Conservation (phyloP, 64 coral and sea anemone genomes). For the Hydrozoanthus tunicans region DNA sequence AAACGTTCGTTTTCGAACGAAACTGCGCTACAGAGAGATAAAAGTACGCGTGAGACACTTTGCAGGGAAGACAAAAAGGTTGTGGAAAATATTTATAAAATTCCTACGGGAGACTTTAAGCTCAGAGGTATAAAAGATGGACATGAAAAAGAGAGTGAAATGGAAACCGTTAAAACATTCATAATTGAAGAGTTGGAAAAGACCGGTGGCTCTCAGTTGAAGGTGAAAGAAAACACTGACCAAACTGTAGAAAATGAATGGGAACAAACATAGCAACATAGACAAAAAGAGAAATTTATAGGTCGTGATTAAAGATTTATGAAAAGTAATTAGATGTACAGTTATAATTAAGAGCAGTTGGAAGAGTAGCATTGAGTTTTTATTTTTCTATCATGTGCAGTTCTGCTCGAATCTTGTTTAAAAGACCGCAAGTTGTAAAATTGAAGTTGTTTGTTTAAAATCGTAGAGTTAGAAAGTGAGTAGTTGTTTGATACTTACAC, state of each 20-base stretch:
- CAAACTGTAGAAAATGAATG: not conserved
- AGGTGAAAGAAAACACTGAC: constrained; percentile 6
- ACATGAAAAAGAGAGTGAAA: not conserved
- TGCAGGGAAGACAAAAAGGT: not conserved
- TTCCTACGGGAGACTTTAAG: constrained; percentile 17
- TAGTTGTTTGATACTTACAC: constrained; percentile 16
- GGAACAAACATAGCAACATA: not conserved
- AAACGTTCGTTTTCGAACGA: constrained; percentile 47
- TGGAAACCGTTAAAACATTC: constrained; percentile 4
- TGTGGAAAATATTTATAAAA: not conserved
- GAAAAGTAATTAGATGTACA: constrained; percentile 34
- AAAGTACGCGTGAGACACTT: not conserved
- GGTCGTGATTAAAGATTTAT: not conserved
- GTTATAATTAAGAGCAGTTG: constrained; percentile 25
- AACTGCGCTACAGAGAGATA: not conserved
- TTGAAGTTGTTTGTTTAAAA: constrained; percentile 31
- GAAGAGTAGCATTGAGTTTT: not conserved
- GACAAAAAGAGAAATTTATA: not conserved
- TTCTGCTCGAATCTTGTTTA: constrained; percentile 13
- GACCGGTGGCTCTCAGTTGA: not conserved
- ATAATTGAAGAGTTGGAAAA: constrained; percentile 26
- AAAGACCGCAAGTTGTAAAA: constrained; percentile 20
- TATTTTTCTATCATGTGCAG: constrained; percentile 49
- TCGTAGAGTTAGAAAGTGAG: not conserved
- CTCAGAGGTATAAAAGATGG: not conserved